phyloP scores from a whole-genome alignment of 2,797 vertebrate genomes.

The Lycodopsis pacificus region DNA sequence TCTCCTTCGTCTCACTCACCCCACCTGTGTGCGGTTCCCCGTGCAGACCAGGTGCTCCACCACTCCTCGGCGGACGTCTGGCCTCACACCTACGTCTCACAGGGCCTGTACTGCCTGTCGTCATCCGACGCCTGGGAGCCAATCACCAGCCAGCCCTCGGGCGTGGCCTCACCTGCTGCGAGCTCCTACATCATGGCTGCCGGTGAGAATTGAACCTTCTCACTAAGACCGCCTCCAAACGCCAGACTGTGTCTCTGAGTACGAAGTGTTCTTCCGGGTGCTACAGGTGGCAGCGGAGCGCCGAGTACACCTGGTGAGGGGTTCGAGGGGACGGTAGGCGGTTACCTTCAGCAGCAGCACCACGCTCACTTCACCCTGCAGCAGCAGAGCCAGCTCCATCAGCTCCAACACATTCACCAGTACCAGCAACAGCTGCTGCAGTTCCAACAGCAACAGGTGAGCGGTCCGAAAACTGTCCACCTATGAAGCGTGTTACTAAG shows the following conservation, averaged over 20 bases:
- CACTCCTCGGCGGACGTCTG: slow-evolving; percentile 95
- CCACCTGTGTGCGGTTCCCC: slow-evolving; percentile 5
- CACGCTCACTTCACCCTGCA: slow-evolving; percentile 80
- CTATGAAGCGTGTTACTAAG: no score
- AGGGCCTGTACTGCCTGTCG: slow-evolving; percentile 97
- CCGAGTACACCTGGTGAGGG: slow-evolving; percentile 86
- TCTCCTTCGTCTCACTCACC: background rate
- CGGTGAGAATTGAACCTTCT: slow-evolving; percentile 46
- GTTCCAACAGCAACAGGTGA: slow-evolving; percentile 79
- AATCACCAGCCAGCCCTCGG: slow-evolving; percentile 92
- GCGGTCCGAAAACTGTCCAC: background rate
- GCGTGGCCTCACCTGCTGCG: slow-evolving; percentile 91
- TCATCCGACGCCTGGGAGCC: slow-evolving; percentile 97
- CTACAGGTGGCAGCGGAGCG: slow-evolving; percentile 69
- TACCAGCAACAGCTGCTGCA: slow-evolving; percentile 88
- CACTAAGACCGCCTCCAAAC: background rate
- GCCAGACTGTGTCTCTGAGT: background rate
- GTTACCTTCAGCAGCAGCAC: slow-evolving; percentile 89
- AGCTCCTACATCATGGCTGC: slow-evolving; percentile 88
- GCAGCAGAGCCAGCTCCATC: slow-evolving; percentile 85
- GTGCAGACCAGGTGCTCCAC: slow-evolving; percentile 89
- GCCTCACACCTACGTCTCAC: slow-evolving; percentile 98
- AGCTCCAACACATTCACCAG: slow-evolving; percentile 86
- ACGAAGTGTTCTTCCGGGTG: background rate
- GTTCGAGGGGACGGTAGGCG: slow-evolving; percentile 87